Percentiles rank a stretch among this genome's conserved stretches.
Conservation (phyloP, 2,797 vertebrate genomes). For the Spondyliosoma cantharus region DNA sequence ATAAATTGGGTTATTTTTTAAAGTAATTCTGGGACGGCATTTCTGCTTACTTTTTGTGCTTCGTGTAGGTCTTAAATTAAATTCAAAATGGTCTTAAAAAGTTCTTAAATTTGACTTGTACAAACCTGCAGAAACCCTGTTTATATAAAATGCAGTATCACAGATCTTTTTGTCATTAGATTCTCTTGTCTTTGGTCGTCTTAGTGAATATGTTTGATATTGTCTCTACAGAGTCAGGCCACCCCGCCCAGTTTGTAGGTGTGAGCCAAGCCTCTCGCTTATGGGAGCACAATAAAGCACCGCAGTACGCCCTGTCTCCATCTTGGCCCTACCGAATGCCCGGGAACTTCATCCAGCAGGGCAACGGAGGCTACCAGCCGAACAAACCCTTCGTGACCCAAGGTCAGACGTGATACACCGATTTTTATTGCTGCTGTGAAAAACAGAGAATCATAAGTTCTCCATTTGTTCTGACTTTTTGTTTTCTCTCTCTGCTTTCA, state of each 20-base stretch:
- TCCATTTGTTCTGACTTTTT: not conserved
- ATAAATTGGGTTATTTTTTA: no score
- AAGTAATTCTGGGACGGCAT: no score
- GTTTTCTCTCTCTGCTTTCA: conserved; percentile 41
- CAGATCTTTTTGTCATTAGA: not conserved
- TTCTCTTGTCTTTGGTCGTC: not conserved
- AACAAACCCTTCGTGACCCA: conserved; percentile 92
- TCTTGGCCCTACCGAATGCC: conserved; percentile 96
- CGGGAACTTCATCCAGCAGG: conserved; percentile 95
- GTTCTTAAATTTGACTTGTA: no score
- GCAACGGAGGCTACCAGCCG: conserved; percentile 89
- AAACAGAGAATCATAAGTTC: fast-evolving
- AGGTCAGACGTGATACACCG: conserved; percentile 80
- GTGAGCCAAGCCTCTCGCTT: conserved; percentile 87
- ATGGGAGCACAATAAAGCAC: conserved; percentile 90
- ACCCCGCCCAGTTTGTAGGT: conserved; percentile 89
- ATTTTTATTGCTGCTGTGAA: not conserved
- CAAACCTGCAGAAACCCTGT: no score
- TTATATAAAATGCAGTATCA: not conserved
- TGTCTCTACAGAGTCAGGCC: conserved; percentile 87
- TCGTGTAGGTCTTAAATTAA: no score
- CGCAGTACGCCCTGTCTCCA: conserved; percentile 89
- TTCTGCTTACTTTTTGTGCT: no score
- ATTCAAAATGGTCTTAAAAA: no score
- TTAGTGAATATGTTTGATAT: not conserved